These are phyloP conservation scores for Pristionchus arcanus DNA, from an alignment of 2,888 invertebrate genomes.

Conservation along the genomic window DNA sequence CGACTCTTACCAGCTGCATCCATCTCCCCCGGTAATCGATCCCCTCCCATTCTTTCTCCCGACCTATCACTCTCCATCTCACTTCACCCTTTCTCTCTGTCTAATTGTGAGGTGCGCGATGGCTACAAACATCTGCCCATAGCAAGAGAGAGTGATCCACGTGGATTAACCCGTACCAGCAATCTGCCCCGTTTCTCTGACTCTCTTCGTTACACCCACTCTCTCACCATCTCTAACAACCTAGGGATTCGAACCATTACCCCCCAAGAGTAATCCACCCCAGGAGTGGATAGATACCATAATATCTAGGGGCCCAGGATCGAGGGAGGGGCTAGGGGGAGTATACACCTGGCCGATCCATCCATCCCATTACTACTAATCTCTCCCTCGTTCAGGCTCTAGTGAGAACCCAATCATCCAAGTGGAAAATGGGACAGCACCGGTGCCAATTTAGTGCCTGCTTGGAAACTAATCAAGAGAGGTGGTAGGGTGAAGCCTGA, in stretches of 20 bases:
- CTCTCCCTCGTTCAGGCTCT: neutral
- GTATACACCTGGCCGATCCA: slow-evolving; percentile 13
- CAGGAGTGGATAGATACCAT: slow-evolving; percentile 4
- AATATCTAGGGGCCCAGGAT: neutral
- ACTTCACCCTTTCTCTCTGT: neutral
- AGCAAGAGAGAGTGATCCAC: neutral
- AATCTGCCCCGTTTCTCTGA: neutral
- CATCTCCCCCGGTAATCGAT: slow-evolving; percentile 4
- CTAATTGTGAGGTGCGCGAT: slow-evolving; percentile 37
- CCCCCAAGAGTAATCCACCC: slow-evolving; percentile 42
- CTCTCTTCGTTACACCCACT: neutral
- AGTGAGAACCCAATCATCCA: slow-evolving; percentile 2
- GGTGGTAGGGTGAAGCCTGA: neutral
- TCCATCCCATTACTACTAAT: slow-evolving; percentile 30
- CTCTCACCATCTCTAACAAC: neutral
- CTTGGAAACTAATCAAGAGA: neutral
- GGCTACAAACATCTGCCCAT: slow-evolving; percentile 47
- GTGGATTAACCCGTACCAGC: slow-evolving; percentile 44
- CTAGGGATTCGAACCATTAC: neutral
- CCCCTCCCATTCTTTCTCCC: neutral
- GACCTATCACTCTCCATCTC: slow-evolving; percentile 1
- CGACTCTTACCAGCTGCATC: too few relatives aligned
- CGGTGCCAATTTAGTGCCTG: slow-evolving; percentile 6
- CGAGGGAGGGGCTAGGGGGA: neutral
- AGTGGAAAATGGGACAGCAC: slow-evolving; percentile 18